Base-by-base conservation (phyloP, 2,888 invertebrate genomes). In the Nysson spinosus region DNA sequence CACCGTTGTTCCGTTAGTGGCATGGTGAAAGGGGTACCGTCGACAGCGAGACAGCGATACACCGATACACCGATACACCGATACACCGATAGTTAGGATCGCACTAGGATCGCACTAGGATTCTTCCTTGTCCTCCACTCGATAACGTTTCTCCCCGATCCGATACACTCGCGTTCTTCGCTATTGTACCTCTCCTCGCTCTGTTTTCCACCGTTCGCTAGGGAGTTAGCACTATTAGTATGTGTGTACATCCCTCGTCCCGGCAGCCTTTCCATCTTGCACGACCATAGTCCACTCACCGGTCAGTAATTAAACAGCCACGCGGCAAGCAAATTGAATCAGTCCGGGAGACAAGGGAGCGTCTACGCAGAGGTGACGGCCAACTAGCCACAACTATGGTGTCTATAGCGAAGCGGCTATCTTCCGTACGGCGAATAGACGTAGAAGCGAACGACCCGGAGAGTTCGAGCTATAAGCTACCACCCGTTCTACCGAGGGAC, bases 251-350 rank as follows among this genome's bases (percentile, higher is more conserved):
- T n/a, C n/a, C 32, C 62, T 49, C 46, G 37, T 65, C 62, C 55
- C 46, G 32, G 40, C 34, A 54, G 40, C 26, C 58, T 51, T 52
- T 47, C 52, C 47, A 63, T 43, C 44, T 50, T 37, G 37, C 66
- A 71, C 71, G 67, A 65, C 78, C 77, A 75, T 73, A 77, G 82
- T 83, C 85, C 85, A 85, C 85, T 84, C 78, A 81, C 81, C 78
- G 80, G 78, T 80, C 85, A 81, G 87, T 87, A 87, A 87, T 87
- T 87, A 86, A 87, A 86, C 87, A 86, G 85, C 87, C 84, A 84
- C 85, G 85, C 84, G 81, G 81, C 81, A 81, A 79, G 82, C 84
- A 87, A 87, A 87, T 87, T 87, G 87, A 87, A 87, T 87, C 86
- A 85, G 86, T 85, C 84, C 78, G 83, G 84, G 85, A 86, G 87